Evolutionary conservation across 2,797 vertebrate species (phyloP).

Genomic region (Zalophus californianus): DNA sequence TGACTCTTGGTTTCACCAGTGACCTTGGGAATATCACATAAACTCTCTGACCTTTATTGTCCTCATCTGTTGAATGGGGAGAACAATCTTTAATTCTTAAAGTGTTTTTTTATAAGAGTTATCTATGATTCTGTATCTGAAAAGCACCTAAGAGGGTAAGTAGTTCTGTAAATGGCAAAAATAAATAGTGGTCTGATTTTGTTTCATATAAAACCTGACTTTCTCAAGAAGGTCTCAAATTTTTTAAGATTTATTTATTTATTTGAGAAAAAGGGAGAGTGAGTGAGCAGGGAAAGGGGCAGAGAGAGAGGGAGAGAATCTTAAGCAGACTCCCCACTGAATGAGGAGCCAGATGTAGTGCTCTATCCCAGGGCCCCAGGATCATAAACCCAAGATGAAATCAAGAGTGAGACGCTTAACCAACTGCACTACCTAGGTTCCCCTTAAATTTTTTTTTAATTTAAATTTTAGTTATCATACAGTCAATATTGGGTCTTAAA

Average conservation of each 20-base stretch:
- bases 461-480: not conserved
- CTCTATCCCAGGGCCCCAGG: not conserved
- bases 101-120: not conserved
- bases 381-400: not conserved
- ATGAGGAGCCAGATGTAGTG: not conserved
- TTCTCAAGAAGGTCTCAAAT: not conserved
- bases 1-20: not conserved
- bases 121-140: not conserved
- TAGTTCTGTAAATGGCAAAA: conserved; percentile 8
- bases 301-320: not conserved
- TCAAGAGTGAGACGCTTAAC: not conserved
- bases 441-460: not conserved
- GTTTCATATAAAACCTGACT: not conserved
- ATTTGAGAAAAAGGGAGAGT: not conserved
- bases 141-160: not conserved
- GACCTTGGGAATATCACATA: not conserved
- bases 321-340: not conserved
- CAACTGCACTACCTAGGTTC: not conserved
- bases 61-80: not conserved
- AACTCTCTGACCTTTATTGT: not conserved
- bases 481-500: not conserved
- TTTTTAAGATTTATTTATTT: not conserved
- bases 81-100: not conserved
- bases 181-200: not conserved
- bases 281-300: not conserved